Evolutionary conservation across 2,888 invertebrate species (phyloP).

Genomic region (Plebejus anna): DNA sequence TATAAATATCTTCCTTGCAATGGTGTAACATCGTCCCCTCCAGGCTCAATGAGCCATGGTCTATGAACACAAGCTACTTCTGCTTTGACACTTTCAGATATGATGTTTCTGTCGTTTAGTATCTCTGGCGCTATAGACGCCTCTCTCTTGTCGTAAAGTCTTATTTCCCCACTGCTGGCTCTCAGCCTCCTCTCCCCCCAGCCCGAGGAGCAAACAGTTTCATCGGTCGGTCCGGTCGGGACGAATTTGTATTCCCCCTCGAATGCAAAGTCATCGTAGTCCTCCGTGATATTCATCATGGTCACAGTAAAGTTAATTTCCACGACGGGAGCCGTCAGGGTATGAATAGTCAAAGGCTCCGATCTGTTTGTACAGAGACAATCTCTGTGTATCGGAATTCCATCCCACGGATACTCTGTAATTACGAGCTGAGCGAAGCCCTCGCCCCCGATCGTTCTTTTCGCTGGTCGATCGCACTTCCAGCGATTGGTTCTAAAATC

Average conservation of each 20-base stretch:
- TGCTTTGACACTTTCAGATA: slow-evolving; percentile 75
- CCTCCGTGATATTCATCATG: slow-evolving; percentile 89
- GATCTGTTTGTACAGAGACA: slow-evolving; percentile 86
- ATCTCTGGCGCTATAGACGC: slow-evolving; percentile 64
- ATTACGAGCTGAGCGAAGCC: slow-evolving; percentile 82
- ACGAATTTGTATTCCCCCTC: slow-evolving; percentile 86
- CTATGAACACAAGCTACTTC: slow-evolving; percentile 84
- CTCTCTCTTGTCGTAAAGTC: slow-evolving; percentile 81
- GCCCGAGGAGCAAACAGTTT: slow-evolving; percentile 81
- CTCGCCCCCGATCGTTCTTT: slow-evolving; percentile 68
- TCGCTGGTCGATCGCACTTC: slow-evolving; percentile 81
- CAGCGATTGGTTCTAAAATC: slow-evolving; percentile 84
- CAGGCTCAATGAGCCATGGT: slow-evolving; percentile 89
- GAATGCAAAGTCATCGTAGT: slow-evolving; percentile 88
- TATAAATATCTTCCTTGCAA: slow-evolving; percentile 84
- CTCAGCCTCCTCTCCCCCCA: slow-evolving; percentile 83
- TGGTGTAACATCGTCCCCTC: slow-evolving; percentile 83
- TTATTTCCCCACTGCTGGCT: slow-evolving; percentile 87
- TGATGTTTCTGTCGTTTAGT: slow-evolving; percentile 70
- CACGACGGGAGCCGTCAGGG: slow-evolving; percentile 84
- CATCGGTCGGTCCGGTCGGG: slow-evolving; percentile 76
- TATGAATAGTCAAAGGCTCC: slow-evolving; percentile 82
- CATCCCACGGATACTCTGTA: slow-evolving; percentile 85
- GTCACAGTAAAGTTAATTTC: slow-evolving; percentile 87
- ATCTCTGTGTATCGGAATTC: slow-evolving; percentile 83